Base-by-base conservation (phyloP, 2,113 vertebrate species). In the Toxotes chatareus region DNA sequence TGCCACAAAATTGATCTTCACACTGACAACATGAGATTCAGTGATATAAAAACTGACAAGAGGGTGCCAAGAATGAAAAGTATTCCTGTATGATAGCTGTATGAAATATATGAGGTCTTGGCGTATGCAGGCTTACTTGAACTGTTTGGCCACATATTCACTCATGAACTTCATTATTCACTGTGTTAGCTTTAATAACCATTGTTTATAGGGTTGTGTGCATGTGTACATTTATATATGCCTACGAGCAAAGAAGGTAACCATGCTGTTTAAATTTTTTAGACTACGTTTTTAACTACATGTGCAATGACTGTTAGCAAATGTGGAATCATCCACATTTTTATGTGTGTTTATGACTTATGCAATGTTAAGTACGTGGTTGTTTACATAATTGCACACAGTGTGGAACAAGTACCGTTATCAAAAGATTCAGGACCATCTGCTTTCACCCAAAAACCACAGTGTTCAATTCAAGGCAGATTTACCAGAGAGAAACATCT, bases 401-500 rank as follows among this genome's bases (percentile, higher is more conserved):
- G 16, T 79, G 34, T 59, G 17, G 11, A 51, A 19, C 0, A 76
- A 47, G 55, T 64, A 1, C 13, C 56, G 16, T 32, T 51, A 68
- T 21, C 12, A 40, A 53, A 71, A 68, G 42, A 38, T 38, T 36
- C 36, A 55, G 19, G 40, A 75, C 38, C 36, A 63, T 61, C 47
- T 76, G 56, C 55, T 63, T 66, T 44, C 3, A n/a, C 5, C 16
- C 11, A 1, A n/a, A 62, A 72, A 21, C 46, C 49, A 49, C 49
- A 47, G 8, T 10, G 23, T 62, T 67, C 32, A 53, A 5, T 64
- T 12, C 27, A 9, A 49, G 14, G n/a, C 38, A 71, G 72, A 74
- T 67, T 62, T 56, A 66, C 7, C 60, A 44, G 38, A 55, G 32
- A 36, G 66, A 76, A 88, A 83, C 31, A 77, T 87, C 55, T 84